Evolutionary conservation across 2,888 invertebrate genomes (phyloP).

Genomic region (Tetramorium bicarinatum): DNA sequence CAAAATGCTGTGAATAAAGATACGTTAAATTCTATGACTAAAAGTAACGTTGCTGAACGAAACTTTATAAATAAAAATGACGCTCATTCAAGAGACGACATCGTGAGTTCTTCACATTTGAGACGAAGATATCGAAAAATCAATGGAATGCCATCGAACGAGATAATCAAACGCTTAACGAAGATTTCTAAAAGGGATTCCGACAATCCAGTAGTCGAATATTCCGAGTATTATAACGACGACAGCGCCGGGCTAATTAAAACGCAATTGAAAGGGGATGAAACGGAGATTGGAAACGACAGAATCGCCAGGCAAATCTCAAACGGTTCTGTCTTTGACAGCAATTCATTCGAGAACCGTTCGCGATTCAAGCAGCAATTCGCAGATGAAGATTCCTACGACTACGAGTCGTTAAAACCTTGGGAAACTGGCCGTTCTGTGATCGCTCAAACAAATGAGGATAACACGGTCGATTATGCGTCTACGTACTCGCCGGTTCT

Average conservation of each 20-base stretch:
- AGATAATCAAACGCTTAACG: slow-evolving; percentile 65
- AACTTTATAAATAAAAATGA: neutral
- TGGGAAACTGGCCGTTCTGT: slow-evolving; percentile 38
- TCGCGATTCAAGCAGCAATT: slow-evolving; percentile 25
- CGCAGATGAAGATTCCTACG: slow-evolving; percentile 15
- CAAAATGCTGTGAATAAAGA: neutral
- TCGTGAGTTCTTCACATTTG: neutral
- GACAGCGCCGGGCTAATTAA: slow-evolving; percentile 53
- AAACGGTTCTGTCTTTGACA: slow-evolving; percentile 41
- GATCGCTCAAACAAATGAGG: slow-evolving; percentile 12
- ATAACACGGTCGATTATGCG: neutral
- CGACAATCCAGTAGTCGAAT: slow-evolving; percentile 66
- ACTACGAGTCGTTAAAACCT: slow-evolving; percentile 22
- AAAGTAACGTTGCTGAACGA: slow-evolving; percentile 5
- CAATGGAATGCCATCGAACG: neutral
- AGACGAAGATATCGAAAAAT: neutral
- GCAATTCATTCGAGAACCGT: slow-evolving; percentile 21
- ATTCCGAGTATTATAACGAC: slow-evolving; percentile 75
- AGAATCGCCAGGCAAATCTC: slow-evolving; percentile 66
- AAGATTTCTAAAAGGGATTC: slow-evolving; percentile 62
- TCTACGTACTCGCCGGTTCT: neutral
- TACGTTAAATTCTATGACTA: neutral
- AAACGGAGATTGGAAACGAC: slow-evolving; percentile 33
- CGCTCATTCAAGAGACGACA: neutral
- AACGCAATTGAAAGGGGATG: slow-evolving; percentile 43